Conservation (phyloP, 2,888 invertebrate genomes). For the Coelogynopora nodosa region DNA sequence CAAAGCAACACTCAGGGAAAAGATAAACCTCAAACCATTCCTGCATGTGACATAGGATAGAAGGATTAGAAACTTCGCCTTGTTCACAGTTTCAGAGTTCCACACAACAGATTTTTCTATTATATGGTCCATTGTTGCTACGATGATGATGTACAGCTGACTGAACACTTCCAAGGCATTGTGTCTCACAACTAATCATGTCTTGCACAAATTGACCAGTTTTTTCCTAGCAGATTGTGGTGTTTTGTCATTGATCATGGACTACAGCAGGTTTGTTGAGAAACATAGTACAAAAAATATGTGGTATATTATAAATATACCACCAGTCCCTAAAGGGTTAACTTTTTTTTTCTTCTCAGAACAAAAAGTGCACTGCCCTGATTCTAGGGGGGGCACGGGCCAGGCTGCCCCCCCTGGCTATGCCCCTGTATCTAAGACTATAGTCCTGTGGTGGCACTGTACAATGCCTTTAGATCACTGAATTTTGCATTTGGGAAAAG, state of each 20-base stretch:
- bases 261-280: neutral
- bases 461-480: too few relatives aligned
- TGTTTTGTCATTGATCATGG: neutral
- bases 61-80: neutral
- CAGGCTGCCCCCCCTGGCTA: too few relatives aligned
- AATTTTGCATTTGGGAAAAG: too few relatives aligned
- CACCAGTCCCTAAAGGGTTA: too few relatives aligned
- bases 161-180: neutral
- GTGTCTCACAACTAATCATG: neutral
- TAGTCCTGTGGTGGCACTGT: too few relatives aligned
- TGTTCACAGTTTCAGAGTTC: neutral
- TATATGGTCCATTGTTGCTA: neutral
- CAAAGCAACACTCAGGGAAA: conserved; percentile 14
- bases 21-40: conserved; percentile 11
- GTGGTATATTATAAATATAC: too few relatives aligned
- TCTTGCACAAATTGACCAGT: neutral
- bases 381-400: too few relatives aligned
- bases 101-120: neutral
- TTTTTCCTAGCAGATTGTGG: neutral
- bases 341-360: too few relatives aligned
- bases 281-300: too few relatives aligned
- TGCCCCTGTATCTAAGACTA: too few relatives aligned
- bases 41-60: neutral
- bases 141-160: neutral
- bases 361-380: too few relatives aligned